A percentile compares a stretch with the other conserved stretches of the same genome.
These are phyloP conservation scores for Actenoides hombroni DNA, from an alignment of 2,113 vertebrate species.

Conservation along the genomic window DNA sequence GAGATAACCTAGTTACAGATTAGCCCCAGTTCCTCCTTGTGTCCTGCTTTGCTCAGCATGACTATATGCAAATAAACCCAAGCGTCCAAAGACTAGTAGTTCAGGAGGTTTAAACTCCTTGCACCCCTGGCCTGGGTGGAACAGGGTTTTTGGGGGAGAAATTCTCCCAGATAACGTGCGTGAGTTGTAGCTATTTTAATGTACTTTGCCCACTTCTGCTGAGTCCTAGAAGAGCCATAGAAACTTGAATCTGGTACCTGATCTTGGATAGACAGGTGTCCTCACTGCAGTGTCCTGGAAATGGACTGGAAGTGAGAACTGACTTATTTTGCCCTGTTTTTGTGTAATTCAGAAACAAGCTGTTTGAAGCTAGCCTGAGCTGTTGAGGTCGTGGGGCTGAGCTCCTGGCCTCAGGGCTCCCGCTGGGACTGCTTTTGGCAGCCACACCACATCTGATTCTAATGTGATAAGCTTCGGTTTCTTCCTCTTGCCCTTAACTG, in stretches of 20 bases:
- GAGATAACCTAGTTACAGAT: slow-evolving; percentile 48
- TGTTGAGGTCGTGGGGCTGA: rapidly evolving
- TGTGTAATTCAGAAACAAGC: rapidly evolving
- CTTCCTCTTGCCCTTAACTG: not conserved
- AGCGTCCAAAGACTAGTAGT: not conserved
- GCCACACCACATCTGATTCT: rapidly evolving
- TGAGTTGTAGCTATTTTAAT: rapidly evolving
- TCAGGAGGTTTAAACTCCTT: not conserved
- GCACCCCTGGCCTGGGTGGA: rapidly evolving
- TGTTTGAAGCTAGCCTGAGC: not conserved
- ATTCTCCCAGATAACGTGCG: not conserved
- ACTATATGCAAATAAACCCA: not conserved
- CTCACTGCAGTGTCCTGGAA: not conserved
- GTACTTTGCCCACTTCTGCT: rapidly evolving
- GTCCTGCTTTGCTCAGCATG: not conserved
- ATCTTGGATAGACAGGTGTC: not conserved
- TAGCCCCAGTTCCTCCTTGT: not conserved
- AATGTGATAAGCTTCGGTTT: not conserved
- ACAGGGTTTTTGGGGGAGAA: no score
- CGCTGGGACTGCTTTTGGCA: not conserved
- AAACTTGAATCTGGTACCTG: not conserved
- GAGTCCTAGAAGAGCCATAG: not conserved
- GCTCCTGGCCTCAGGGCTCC: rapidly evolving
- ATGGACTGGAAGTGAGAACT: not conserved
- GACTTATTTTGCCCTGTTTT: not conserved